phyloP scores from a whole-genome alignment of 2,113 vertebrate genomes.

The Monopterus albus region DNA sequence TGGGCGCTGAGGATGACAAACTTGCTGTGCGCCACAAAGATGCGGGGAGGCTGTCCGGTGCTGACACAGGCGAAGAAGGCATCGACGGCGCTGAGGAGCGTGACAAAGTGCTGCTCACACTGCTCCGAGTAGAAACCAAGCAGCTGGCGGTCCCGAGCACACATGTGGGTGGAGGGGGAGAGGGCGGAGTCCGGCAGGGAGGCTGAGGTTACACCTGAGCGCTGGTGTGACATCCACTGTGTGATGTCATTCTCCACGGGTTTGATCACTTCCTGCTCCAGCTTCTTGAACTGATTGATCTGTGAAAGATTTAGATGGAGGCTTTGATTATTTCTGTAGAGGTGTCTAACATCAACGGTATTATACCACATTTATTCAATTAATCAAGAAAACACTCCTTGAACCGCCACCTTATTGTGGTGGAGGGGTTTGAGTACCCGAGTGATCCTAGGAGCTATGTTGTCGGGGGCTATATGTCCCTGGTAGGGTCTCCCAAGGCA shows the following conservation, averaged over 20 bases:
- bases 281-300: conserved; percentile 93
- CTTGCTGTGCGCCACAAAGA: conserved; percentile 97
- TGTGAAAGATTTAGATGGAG: conserved; percentile 63
- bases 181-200: conserved; percentile 48
- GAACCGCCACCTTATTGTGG: too few species aligned
- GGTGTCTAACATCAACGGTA: too few species aligned
- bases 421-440: too few species aligned
- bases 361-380: too few species aligned
- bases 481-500: too few species aligned
- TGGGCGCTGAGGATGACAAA: conserved; percentile 97
- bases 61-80: conserved; percentile 92
- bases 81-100: conserved; percentile 91
- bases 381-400: too few species aligned
- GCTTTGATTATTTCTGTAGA: not conserved
- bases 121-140: conserved; percentile 94
- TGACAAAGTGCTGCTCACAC: conserved; percentile 92
- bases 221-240: conserved; percentile 89
- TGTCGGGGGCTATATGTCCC: too few species aligned
- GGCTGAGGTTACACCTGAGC: too few species aligned
- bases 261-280: conserved; percentile 95
- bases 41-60: conserved; percentile 90
- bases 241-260: conserved; percentile 95
- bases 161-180: conserved; percentile 57
- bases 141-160: conserved; percentile 87
- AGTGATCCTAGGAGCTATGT: too few species aligned